These are phyloP conservation scores for Camptogramma bilineatum DNA, from an alignment of 2,888 invertebrate species.

Conservation along the genomic window DNA sequence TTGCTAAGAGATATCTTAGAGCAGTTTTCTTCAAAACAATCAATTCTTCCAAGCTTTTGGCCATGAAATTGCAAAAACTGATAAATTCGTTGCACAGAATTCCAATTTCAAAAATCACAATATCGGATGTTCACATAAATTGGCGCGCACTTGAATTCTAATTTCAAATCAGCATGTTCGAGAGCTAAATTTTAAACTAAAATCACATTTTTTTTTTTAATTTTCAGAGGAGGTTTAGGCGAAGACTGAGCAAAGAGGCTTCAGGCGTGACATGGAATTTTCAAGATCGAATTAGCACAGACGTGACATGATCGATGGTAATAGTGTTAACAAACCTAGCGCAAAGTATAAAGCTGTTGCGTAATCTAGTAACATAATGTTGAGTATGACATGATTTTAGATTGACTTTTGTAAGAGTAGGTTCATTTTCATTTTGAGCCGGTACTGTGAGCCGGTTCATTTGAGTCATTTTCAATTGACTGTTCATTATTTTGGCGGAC, in stretches of 20 bases:
- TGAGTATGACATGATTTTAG: no score
- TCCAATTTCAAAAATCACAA: constrained; percentile 10
- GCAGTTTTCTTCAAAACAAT: constrained; percentile 67
- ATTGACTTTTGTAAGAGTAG: no score
- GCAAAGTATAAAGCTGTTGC: background rate
- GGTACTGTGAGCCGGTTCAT: no score
- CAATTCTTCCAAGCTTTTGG: constrained; percentile 69
- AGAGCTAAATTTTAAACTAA: background rate
- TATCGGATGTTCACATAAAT: background rate
- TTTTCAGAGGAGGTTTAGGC: constrained; percentile 16
- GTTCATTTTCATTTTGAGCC: no score
- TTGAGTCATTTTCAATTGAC: no score
- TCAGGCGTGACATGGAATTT: constrained; percentile 53
- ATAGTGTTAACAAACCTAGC: constrained; percentile 43
- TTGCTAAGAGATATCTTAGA: constrained; percentile 63
- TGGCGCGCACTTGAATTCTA: background rate
- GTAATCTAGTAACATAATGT: background rate
- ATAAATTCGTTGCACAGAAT: constrained; percentile 2
- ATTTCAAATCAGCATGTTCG: constrained; percentile 5
- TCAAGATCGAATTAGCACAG: constrained; percentile 61
- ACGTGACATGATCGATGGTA: constrained; percentile 50
- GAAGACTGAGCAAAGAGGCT: constrained; percentile 35
- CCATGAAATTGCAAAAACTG: constrained; percentile 58
- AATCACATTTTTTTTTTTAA: background rate
- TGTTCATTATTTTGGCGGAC: no score